phyloP scores from a whole-genome alignment of 2,888 invertebrate species.

The Aproaerema taeniolella region DNA sequence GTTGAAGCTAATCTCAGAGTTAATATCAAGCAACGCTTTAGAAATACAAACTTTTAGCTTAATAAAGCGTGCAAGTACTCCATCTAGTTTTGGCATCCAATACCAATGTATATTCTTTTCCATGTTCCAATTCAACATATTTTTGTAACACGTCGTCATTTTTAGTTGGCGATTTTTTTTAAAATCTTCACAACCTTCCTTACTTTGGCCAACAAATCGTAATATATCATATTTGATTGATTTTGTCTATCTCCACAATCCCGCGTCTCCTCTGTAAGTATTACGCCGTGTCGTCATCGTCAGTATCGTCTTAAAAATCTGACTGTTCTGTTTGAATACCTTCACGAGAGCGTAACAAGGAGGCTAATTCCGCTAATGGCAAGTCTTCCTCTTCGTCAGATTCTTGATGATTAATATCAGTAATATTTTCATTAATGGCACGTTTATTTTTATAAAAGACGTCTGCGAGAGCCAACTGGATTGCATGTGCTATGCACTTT shows the following conservation, averaged over 20 bases:
- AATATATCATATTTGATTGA: too few relatives aligned
- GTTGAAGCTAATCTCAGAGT: conserved; percentile 3
- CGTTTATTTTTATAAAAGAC: conserved; percentile 4
- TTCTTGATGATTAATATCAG: not conserved
- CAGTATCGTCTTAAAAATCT: too few relatives aligned
- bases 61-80: conserved; percentile 10
- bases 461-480: conserved; percentile 6
- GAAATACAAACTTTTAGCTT: conserved; percentile 7
- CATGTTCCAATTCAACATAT: conserved; percentile 7
- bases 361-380: too few relatives aligned
- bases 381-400: not conserved
- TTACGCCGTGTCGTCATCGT: too few relatives aligned
- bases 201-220: conserved; percentile 8
- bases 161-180: conserved; percentile 8
- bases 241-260: too few relatives aligned
- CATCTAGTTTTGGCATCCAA: conserved; percentile 10
- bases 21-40: conserved; percentile 11
- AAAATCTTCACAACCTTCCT: conserved; percentile 11
- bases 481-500: conserved; percentile 7
- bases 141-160: too few relatives aligned
- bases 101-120: conserved; percentile 4
- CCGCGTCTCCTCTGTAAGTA: too few relatives aligned
- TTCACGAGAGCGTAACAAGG: too few relatives aligned
- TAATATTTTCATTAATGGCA: not conserved
- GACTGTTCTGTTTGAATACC: too few relatives aligned